phyloP scores from a whole-genome alignment of 2,888 invertebrate species.

The Prosapia bicincta region DNA sequence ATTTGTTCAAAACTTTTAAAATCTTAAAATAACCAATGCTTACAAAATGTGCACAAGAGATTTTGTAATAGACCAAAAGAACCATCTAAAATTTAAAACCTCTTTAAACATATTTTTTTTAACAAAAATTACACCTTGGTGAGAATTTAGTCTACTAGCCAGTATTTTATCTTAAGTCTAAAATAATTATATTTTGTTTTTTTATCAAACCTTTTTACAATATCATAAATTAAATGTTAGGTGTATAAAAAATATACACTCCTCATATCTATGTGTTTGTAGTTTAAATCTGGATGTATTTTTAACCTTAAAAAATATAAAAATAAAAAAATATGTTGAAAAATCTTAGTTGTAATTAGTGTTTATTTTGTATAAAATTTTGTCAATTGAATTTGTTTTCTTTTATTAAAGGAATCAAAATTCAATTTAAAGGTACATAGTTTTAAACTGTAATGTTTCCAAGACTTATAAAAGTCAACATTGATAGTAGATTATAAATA shows the following conservation, averaged over 20 bases:
- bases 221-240: too few relatives aligned
- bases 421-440: constrained; percentile 32
- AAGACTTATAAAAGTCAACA: background rate
- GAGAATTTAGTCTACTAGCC: too few relatives aligned
- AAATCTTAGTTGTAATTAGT: constrained; percentile 9
- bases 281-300: background rate
- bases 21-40: too few relatives aligned
- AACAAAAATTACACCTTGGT: too few relatives aligned
- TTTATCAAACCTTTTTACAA: too few relatives aligned
- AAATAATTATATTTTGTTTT: too few relatives aligned
- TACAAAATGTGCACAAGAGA: too few relatives aligned
- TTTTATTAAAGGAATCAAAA: constrained; percentile 27
- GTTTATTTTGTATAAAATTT: constrained; percentile 26
- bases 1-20: too few relatives aligned
- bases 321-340: background rate
- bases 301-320: background rate
- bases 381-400: constrained; percentile 26
- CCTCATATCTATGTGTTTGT: background rate
- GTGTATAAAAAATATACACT: background rate
- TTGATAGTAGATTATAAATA: constrained; percentile 10
- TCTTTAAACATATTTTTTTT: too few relatives aligned
- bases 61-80: too few relatives aligned
- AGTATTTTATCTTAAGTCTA: too few relatives aligned
- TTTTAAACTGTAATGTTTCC: constrained; percentile 29
- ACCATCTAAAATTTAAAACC: too few relatives aligned